A percentile compares a stretch with the other conserved stretches of the same genome.
phyloP scores from a whole-genome alignment of 2,797 vertebrate genomes.

The Pantherophis alleghaniensis region DNA sequence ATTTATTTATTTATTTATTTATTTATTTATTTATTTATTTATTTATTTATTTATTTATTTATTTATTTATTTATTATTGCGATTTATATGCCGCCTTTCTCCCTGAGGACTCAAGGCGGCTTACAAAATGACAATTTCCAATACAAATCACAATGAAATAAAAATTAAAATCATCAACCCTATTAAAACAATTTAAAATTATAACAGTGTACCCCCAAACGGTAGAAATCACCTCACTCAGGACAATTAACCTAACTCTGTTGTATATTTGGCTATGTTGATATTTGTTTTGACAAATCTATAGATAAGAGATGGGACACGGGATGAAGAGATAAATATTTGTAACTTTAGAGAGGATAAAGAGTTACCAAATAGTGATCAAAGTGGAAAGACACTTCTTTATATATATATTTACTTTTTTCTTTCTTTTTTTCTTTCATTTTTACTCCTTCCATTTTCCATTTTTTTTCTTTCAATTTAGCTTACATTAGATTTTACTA shows the following conservation, averaged over 20 bases:
- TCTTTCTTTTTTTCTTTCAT: neutral
- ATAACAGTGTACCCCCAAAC: no score
- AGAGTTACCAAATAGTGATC: neutral
- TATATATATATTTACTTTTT: neutral
- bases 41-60: no score
- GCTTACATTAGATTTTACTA: neutral
- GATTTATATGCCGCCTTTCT: no score
- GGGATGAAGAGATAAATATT: neutral
- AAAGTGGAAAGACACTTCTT: neutral
- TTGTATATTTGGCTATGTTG: neutral
- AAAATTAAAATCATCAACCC: no score
- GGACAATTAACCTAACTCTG: neutral
- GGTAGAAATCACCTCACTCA: neutral
- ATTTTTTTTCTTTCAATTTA: neutral
- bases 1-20: no score
- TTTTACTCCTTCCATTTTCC: neutral
- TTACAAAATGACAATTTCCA: no score
- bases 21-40: no score
- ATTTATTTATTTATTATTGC: no score
- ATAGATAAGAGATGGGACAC: neutral
- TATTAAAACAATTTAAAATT: no score
- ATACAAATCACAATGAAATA: no score
- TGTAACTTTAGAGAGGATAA: neutral
- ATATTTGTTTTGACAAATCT: neutral
- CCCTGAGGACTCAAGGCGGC: no score